These are phyloP conservation scores for Danionella cerebrum DNA, from an alignment of 2,113 vertebrate genomes.

Conservation along the genomic window DNA sequence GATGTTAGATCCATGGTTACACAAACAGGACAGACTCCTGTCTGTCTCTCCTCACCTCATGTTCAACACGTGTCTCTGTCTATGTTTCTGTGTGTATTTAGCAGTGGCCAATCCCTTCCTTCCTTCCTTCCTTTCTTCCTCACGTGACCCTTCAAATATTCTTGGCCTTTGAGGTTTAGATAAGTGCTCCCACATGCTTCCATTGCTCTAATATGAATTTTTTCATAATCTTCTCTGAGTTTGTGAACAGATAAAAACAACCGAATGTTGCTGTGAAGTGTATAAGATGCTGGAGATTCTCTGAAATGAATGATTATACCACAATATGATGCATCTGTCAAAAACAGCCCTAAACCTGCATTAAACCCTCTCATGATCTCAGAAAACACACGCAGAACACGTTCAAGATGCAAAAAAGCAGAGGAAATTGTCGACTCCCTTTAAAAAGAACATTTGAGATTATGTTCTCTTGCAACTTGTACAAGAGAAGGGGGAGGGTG, in stretches of 20 bases:
- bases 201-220: no score
- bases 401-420: no score
- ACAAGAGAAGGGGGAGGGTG: no score
- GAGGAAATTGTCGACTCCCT: no score
- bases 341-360: no score
- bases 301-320: background rate
- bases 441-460: no score
- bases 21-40: no score
- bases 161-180: conserved; percentile 5
- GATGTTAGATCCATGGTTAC: no score
- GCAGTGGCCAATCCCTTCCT: background rate
- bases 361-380: background rate
- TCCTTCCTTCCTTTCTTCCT: background rate
- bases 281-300: background rate
- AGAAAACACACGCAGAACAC: no score
- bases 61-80: background rate
- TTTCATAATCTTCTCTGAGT: background rate
- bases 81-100: conserved; percentile 12
- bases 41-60: no score
- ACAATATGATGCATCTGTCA: background rate
- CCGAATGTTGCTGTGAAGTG: background rate
- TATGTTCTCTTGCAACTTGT: no score
- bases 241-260: background rate
- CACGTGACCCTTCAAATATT: background rate
- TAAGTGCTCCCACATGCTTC: background rate